phyloP scores from a whole-genome alignment of 2,888 invertebrate species.

The Nemotelus nigrinus region DNA sequence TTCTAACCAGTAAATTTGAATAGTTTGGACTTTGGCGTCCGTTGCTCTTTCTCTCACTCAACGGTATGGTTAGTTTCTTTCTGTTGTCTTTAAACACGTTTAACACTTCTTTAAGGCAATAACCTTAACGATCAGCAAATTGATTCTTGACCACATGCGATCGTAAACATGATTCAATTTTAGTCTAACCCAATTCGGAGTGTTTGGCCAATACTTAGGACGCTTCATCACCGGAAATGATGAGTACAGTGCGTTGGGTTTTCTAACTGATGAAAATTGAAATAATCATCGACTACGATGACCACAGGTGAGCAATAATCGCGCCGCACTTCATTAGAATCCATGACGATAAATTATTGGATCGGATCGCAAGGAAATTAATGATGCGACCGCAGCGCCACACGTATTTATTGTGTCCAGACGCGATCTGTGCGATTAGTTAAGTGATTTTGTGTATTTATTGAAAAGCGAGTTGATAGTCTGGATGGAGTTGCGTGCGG shows the following conservation, averaged over 20 bases:
- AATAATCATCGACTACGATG: constrained; percentile 4
- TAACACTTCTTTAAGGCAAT: constrained; percentile 43
- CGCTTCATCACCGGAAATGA: constrained; percentile 38
- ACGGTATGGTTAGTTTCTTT: too few relatives aligned
- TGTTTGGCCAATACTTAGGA: constrained; percentile 15
- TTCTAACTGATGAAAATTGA: constrained; percentile 37
- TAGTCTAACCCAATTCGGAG: constrained; percentile 34
- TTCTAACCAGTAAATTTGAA: too few relatives aligned
- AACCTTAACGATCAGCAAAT: constrained; percentile 42
- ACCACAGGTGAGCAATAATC: constrained; percentile 35
- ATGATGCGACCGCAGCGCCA: constrained; percentile 48
- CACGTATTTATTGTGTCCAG: constrained; percentile 49
- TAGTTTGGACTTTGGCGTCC: too few relatives aligned
- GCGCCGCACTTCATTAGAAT: constrained; percentile 42
- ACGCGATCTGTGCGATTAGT: constrained; percentile 27
- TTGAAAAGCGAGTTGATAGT: too few relatives aligned
- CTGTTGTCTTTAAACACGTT: neutral
- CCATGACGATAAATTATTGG: constrained; percentile 40
- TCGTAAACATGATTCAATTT: constrained; percentile 32
- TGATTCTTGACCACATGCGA: constrained; percentile 38
- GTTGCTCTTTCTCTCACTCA: too few relatives aligned
- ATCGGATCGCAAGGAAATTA: constrained; percentile 44
- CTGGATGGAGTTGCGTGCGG: too few relatives aligned
- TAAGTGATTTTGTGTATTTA: constrained; percentile 17
- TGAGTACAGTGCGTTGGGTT: constrained; percentile 4